Evolutionary conservation across 1,140 invertebrate genomes (phyloP), one percentile per base, ranked within the genome.

Genomic region (Neodiprion virginianus): DNA sequence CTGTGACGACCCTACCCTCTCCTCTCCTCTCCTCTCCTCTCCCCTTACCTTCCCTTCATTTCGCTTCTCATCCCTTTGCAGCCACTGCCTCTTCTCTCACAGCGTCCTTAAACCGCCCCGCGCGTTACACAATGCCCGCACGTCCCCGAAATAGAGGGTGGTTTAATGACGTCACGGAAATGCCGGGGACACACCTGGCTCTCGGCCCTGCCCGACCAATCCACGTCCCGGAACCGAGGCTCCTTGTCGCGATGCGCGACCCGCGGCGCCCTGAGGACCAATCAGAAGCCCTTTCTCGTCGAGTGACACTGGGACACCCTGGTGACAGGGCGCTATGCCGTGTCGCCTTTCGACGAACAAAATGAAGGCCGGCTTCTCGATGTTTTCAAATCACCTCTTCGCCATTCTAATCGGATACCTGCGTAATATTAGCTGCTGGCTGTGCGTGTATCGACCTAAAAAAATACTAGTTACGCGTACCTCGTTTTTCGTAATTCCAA

Each of bases 291-390:
- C 11, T 17, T 8, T 17, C n/a, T 61, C 53, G 11, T 61, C 8
- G 53, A 61, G 53, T 61, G 53, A 61, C 53, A 61, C 53, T 61
- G 53, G 53, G 53, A 61, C 53, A 61, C 53, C 53, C 53, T 61
- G 53, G 53, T 61, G 53, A 61, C 53, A 61, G 53, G 53, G 53
- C 11, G 53, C 53, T 40, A 1, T 40, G 28, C 28, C 28, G 28
- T 40, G 28, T 40, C 5, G 28, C 28, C 28, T 40, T 2, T 12
- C 53, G 53, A 14, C 53, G 53, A 17, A 61, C 11, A 61, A 61
- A 61, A 61, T 61, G 53, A 61, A 61, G 53, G 53, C 11, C 53
- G 53, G 11, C 2, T 40, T 40, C 5, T 5, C 5, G 28, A 40
- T 40, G 1, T 40, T 40, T 40, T 40, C 1, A 40, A 40, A 40